Percentiles rank a stretch among this genome's conserved stretches.
These are phyloP conservation scores for Centropristis striata DNA, from an alignment of 2,113 vertebrate species.

Conservation along the genomic window DNA sequence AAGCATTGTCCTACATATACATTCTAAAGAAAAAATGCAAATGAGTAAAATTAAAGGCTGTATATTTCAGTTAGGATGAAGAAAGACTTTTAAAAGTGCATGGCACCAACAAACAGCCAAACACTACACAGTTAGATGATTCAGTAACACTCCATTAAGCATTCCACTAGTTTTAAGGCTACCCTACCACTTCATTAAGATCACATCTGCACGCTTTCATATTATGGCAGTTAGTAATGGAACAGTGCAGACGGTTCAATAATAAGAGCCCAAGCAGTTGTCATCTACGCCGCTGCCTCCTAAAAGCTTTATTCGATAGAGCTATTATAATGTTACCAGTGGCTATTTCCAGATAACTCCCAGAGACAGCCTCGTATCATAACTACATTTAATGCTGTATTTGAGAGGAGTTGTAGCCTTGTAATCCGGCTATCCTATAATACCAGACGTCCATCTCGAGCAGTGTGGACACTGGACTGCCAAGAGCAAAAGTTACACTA, in stretches of 20 bases:
- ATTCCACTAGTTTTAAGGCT: slow-evolving; percentile 71
- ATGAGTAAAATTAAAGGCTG: slow-evolving; percentile 1
- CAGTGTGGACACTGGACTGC: slow-evolving; percentile 61
- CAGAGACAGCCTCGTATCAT: slow-evolving; percentile 77
- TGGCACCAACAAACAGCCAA: slow-evolving; percentile 59
- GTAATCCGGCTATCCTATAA: slow-evolving; percentile 83
- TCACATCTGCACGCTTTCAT: slow-evolving; percentile 64
- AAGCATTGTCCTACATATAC: background rate
- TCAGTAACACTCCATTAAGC: slow-evolving; percentile 67
- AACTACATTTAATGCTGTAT: slow-evolving; percentile 76
- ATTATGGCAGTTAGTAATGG: slow-evolving; percentile 65
- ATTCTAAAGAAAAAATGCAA: slow-evolving; percentile 4
- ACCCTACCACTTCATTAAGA: slow-evolving; percentile 75
- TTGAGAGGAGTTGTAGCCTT: slow-evolving; percentile 76
- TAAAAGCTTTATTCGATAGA: slow-evolving; percentile 78
- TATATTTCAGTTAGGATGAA: slow-evolving; percentile 22
- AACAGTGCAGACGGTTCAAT: slow-evolving; percentile 65
- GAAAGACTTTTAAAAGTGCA: slow-evolving; percentile 23
- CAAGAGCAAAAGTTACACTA: slow-evolving; percentile 65
- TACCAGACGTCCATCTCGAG: slow-evolving; percentile 74
- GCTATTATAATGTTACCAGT: slow-evolving; percentile 75
- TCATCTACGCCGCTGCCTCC: slow-evolving; percentile 59
- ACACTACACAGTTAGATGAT: slow-evolving; percentile 31
- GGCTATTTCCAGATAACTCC: slow-evolving; percentile 82
- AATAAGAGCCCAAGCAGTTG: slow-evolving; percentile 70